These are phyloP conservation scores for Drosophila vallismaia DNA, from an alignment of 2,888 invertebrate species.

Conservation along the genomic window DNA sequence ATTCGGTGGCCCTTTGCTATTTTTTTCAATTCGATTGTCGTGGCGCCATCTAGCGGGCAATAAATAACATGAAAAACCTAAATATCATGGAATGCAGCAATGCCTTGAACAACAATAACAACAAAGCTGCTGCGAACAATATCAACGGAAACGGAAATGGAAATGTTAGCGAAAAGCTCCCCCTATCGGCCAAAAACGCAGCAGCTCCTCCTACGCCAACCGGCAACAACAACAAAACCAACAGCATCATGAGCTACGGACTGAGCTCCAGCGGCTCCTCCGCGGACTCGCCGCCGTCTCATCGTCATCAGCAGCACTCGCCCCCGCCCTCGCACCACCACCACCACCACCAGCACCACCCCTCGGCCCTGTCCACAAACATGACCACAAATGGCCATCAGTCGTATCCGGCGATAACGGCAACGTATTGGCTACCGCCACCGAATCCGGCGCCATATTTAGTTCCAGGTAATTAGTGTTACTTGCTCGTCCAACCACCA, in stretches of 20 bases:
- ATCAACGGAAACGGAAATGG: constrained; percentile 73
- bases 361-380: constrained; percentile 60
- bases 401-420: constrained; percentile 91
- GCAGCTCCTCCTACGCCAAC: constrained; percentile 32
- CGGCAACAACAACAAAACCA: constrained; percentile 35
- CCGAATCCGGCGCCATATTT: constrained; percentile 92
- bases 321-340: constrained; percentile 48
- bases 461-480: constrained; percentile 89
- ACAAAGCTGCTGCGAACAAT: constrained; percentile 37
- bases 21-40: constrained; percentile 18
- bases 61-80: constrained; percentile 81
- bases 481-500: constrained; percentile 43
- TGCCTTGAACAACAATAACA: constrained; percentile 54
- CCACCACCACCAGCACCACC: constrained; percentile 39
- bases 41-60: constrained; percentile 71
- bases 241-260: constrained; percentile 20
- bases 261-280: constrained; percentile 30
- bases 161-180: constrained; percentile 62
- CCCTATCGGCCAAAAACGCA: constrained; percentile 54
- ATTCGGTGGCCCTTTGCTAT: constrained; percentile 4
- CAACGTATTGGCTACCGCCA: constrained; percentile 93
- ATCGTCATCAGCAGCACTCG: constrained; percentile 54
- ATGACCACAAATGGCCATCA: constrained; percentile 77
- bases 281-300: constrained; percentile 41
- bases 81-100: constrained; percentile 76